Evolutionary conservation across 1,140 invertebrate genomes (phyloP).

Genomic region (Sipha flava): DNA sequence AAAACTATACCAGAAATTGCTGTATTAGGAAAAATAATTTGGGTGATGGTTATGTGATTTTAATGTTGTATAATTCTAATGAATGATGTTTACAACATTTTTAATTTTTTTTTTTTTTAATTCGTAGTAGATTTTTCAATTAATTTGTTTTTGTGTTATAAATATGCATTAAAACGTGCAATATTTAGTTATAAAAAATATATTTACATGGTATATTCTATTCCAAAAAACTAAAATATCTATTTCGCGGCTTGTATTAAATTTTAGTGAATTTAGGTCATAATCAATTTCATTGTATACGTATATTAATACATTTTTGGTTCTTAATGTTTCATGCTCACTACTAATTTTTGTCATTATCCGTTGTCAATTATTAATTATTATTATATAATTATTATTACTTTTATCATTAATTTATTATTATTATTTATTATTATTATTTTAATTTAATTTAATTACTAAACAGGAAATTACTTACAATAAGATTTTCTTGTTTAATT

Average conservation of each 20-base stretch:
- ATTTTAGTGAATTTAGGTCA: neutral
- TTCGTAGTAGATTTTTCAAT: neutral
- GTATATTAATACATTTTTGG: neutral
- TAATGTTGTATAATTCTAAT: neutral
- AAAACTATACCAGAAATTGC: neutral
- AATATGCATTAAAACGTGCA: neutral
- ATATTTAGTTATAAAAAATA: neutral
- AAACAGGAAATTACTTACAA: neutral
- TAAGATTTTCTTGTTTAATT: neutral
- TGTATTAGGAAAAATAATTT: neutral
- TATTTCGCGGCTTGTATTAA: neutral
- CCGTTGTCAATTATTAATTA: conserved; percentile 19
- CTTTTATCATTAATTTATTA: neutral
- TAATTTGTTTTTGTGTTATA: neutral
- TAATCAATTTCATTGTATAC: neutral
- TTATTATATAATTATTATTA: neutral
- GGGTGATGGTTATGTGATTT: conserved; percentile 22
- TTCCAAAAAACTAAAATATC: neutral
- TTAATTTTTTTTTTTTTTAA: neutral
- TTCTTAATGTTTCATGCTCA: neutral
- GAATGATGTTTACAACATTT: neutral
- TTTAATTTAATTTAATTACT: neutral
- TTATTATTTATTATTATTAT: neutral
- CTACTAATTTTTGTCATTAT: neutral
- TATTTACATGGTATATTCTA: neutral